phyloP scores from a whole-genome alignment of 2,797 vertebrate species.

The Muscicapa comitata region DNA sequence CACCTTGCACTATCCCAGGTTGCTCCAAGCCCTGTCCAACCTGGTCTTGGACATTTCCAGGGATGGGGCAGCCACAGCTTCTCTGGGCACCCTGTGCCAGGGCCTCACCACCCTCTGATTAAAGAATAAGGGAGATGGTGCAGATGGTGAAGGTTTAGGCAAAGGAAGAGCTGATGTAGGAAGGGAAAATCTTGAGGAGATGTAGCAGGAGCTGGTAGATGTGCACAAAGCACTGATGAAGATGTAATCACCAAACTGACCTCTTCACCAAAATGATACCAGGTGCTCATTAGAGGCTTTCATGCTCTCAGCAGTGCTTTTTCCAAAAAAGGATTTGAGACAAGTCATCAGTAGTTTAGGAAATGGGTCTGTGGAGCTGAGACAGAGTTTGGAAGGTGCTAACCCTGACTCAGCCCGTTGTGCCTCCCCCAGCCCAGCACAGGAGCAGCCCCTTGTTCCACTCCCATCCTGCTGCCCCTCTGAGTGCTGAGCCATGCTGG shows the following conservation, averaged over 20 bases:
- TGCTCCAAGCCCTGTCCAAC: fast-evolving
- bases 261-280: background rate
- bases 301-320: background rate
- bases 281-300: background rate
- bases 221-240: background rate
- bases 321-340: background rate
- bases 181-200: background rate
- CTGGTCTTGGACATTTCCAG: background rate
- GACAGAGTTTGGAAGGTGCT: background rate
- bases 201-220: background rate
- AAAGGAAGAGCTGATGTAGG: background rate
- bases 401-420: background rate
- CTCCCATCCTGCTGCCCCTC: fast-evolving
- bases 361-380: background rate
- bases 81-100: background rate
- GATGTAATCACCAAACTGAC: fast-evolving
- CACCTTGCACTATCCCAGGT: fast-evolving
- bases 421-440: fast-evolving
- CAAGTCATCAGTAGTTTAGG: background rate
- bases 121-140: background rate
- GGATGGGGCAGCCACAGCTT: background rate
- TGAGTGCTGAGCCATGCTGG: background rate
- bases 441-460: fast-evolving
- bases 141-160: background rate
- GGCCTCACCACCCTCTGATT: background rate